Conservation (phyloP, 2,888 invertebrate genomes). For the Leptopterna dolabrata region DNA sequence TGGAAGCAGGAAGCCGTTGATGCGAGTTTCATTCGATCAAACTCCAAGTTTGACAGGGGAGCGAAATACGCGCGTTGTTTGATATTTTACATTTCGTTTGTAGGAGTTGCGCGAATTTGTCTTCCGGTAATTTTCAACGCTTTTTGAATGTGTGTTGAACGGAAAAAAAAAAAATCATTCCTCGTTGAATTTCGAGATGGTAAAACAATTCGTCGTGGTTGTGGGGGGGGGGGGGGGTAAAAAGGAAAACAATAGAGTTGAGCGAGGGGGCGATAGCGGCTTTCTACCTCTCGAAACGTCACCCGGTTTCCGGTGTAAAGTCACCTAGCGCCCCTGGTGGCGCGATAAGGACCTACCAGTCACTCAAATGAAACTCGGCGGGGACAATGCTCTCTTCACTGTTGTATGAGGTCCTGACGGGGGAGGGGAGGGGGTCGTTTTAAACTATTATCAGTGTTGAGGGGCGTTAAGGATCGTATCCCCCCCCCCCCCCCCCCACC, state of each 20-base stretch:
- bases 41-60: too few relatives aligned
- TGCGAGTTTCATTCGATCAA: too few relatives aligned
- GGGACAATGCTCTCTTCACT: not conserved
- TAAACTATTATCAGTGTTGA: too few relatives aligned
- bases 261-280: not conserved
- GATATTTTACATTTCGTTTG: too few relatives aligned
- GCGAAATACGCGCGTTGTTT: too few relatives aligned
- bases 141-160: not conserved
- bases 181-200: not conserved
- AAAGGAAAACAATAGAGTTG: not conserved
- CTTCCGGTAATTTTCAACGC: not conserved
- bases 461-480: too few relatives aligned
- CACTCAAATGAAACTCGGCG: not conserved
- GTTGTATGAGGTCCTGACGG: not conserved
- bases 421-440: too few relatives aligned
- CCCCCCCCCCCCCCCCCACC: too few relatives aligned
- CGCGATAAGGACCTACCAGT: slow-evolving; percentile 4
- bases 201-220: not conserved
- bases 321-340: not conserved
- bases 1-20: too few relatives aligned
- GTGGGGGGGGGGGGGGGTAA: not conserved
- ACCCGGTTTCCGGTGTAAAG: slow-evolving; percentile 23
- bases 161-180: not conserved
- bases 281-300: slow-evolving; percentile 27
- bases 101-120: too few relatives aligned